A percentile compares a stretch with the other conserved stretches of the same genome.
These are phyloP conservation scores for Andrena bucephala DNA, from an alignment of 2,888 invertebrate genomes.

Conservation along the genomic window DNA sequence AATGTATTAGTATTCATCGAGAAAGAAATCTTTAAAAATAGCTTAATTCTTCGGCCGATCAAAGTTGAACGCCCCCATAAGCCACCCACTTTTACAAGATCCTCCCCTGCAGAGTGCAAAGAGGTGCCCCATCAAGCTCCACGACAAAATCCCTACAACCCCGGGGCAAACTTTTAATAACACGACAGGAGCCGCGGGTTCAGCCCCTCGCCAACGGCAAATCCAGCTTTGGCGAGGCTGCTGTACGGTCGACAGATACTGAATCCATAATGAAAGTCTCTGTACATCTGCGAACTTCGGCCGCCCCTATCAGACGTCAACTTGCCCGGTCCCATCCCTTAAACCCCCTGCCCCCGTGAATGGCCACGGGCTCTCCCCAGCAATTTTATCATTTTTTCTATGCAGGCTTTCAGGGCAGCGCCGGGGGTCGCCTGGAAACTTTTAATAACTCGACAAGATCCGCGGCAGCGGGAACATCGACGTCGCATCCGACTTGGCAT, in stretches of 20 bases:
- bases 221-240: not conserved
- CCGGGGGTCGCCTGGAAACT: not conserved
- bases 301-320: not conserved
- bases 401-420: not conserved
- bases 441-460: constrained; percentile 34
- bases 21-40: too few species aligned
- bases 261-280: not conserved
- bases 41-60: too few species aligned
- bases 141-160: not conserved
- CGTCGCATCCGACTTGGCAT: constrained; percentile 19
- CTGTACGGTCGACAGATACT: not conserved
- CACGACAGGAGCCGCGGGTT: not conserved
- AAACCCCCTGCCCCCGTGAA: not conserved
- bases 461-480: not conserved
- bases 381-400: not conserved
- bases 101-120: not conserved
- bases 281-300: not conserved
- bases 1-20: too few species aligned
- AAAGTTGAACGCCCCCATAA: too few species aligned
- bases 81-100: not conserved
- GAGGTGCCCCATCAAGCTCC: not conserved
- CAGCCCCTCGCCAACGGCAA: too few species aligned
- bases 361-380: too few species aligned
- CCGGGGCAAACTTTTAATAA: constrained; percentile 5
- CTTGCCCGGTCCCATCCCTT: not conserved